Percentiles rank a stretch among this genome's conserved stretches.
These are phyloP conservation scores for Drosophila cognata DNA, from an alignment of 2,888 invertebrate species.

Conservation along the genomic window DNA sequence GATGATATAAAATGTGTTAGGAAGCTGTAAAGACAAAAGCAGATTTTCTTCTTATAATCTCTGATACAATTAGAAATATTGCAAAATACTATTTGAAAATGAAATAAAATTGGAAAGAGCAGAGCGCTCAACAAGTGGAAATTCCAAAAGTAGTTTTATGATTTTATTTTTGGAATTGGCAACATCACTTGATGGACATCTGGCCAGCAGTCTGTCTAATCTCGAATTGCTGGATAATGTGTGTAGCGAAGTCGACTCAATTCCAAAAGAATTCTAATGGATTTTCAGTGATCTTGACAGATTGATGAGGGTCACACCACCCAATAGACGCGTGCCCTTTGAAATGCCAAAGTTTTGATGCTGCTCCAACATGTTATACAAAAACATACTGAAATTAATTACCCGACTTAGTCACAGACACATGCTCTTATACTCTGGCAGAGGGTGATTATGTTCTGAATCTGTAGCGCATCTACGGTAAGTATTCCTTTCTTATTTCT, in stretches of 20 bases:
- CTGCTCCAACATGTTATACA: slow-evolving; percentile 11
- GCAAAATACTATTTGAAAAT: background rate
- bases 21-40: background rate
- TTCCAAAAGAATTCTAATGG: slow-evolving; percentile 31
- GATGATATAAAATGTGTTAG: slow-evolving; percentile 20
- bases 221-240: slow-evolving; percentile 21
- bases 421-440: background rate
- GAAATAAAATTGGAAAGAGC: slow-evolving; percentile 1
- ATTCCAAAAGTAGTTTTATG: slow-evolving; percentile 23
- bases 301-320: slow-evolving; percentile 50
- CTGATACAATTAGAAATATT: background rate
- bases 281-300: slow-evolving; percentile 47
- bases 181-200: slow-evolving; percentile 24
- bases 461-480: background rate
- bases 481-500: background rate
- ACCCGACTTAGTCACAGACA: background rate
- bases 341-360: background rate
- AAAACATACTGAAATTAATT: background rate
- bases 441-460: background rate
- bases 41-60: background rate
- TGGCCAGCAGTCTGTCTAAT: slow-evolving; percentile 9
- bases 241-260: slow-evolving; percentile 20
- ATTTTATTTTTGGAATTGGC: slow-evolving; percentile 11
- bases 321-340: background rate
- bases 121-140: slow-evolving; percentile 50